phyloP scores from a whole-genome alignment of 2,888 invertebrate species.

The Amiota minor region DNA sequence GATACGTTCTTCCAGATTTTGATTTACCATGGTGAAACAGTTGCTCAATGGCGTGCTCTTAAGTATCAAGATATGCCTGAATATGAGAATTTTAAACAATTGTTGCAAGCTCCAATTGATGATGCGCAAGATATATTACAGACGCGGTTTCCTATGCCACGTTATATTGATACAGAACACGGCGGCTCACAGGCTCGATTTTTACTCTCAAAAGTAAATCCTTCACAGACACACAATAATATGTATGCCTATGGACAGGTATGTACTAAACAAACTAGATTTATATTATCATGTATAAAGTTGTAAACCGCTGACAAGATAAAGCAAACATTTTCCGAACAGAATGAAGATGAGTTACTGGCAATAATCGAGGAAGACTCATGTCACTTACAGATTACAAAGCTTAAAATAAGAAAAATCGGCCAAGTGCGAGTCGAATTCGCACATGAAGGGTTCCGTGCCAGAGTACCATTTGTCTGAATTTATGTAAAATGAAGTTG shows the following conservation, averaged over 20 bases:
- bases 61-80: constrained; percentile 98
- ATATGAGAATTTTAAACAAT: constrained; percentile 97
- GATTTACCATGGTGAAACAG: constrained; percentile 99
- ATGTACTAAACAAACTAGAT: too few species aligned
- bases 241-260: constrained; percentile 94
- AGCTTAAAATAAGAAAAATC: too few species aligned
- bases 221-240: constrained; percentile 99
- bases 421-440: too few species aligned
- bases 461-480: too few species aligned
- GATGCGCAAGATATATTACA: constrained; percentile 98
- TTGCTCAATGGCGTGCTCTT: constrained; percentile 96
- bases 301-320: too few species aligned
- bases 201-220: constrained; percentile 98
- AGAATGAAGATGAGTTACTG: too few species aligned
- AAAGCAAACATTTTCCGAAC: too few species aligned
- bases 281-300: too few species aligned
- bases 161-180: constrained; percentile 99
- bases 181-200: constrained; percentile 99
- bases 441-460: too few species aligned
- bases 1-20: constrained; percentile 99
- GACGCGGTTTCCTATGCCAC: constrained; percentile 97
- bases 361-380: too few species aligned
- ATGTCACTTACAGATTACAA: too few species aligned
- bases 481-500: too few species aligned
- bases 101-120: constrained; percentile 93